These are phyloP conservation scores for Cyclophora punctaria DNA, from an alignment of 2,888 invertebrate genomes.

Conservation along the genomic window DNA sequence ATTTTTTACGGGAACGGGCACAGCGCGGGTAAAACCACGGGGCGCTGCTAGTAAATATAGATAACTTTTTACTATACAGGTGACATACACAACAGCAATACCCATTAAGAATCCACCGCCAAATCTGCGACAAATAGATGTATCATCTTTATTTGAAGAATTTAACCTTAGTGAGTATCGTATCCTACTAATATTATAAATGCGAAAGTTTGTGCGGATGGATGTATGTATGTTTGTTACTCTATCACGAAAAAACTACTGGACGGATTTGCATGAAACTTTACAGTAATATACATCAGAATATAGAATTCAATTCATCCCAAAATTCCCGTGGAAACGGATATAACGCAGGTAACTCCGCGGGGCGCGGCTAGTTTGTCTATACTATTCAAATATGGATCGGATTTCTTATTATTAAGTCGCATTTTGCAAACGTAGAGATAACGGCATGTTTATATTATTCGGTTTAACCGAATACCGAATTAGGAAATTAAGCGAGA, in stretches of 20 bases:
- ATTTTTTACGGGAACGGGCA: too few relatives aligned
- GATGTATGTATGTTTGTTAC: too few relatives aligned
- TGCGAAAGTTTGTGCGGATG: too few relatives aligned
- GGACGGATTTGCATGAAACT: too few relatives aligned
- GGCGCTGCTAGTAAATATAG: too few relatives aligned
- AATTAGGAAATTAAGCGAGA: constrained; percentile 4
- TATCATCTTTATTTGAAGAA: constrained; percentile 3
- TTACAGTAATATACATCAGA: not conserved
- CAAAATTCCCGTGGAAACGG: too few relatives aligned
- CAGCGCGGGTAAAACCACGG: too few relatives aligned
- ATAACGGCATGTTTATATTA: constrained; percentile 26
- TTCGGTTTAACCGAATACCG: constrained; percentile 4
- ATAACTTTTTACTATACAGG: constrained; percentile 10
- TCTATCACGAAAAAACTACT: too few relatives aligned
- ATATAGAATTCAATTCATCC: not conserved
- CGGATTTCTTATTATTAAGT: too few relatives aligned
- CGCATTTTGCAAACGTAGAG: constrained; percentile 10
- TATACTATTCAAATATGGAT: constrained; percentile 22
- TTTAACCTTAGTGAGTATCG: not conserved
- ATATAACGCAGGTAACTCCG: too few relatives aligned
- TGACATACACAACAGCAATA: constrained; percentile 16
- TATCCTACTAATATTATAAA: too few relatives aligned
- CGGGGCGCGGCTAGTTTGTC: constrained; percentile 17
- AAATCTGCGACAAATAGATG: constrained; percentile 13
- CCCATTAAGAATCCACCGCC: constrained; percentile 8